Percentiles rank a stretch among this genome's conserved stretches.
Evolutionary conservation across 2,888 invertebrate genomes (phyloP).

Genomic region (Polymixis lichenea): DNA sequence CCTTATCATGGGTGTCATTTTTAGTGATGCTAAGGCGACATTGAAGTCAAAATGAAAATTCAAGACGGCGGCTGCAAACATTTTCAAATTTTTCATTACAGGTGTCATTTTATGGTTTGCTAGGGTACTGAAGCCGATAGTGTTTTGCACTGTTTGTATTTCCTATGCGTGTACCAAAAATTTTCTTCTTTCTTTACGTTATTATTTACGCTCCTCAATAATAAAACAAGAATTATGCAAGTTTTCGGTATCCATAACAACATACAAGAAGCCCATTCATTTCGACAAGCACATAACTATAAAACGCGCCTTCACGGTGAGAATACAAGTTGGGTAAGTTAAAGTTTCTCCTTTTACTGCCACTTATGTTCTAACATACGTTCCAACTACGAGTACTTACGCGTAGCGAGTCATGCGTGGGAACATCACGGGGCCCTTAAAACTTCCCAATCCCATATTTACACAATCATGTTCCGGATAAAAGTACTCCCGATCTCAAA

Average conservation of each 20-base stretch:
- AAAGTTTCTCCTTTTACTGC: conserved; percentile 49
- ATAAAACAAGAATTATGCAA: conserved; percentile 32
- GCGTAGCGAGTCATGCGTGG: conserved; percentile 34
- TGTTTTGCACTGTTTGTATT: no score
- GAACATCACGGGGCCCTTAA: conserved; percentile 19
- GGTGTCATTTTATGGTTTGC: no score
- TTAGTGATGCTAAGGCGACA: no score
- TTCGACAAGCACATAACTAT: conserved; percentile 37
- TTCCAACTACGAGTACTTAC: conserved; percentile 13
- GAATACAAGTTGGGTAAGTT: conserved; percentile 44
- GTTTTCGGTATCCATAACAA: conserved; percentile 25
- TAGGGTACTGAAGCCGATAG: no score
- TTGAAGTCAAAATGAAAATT: no score
- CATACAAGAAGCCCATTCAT: conserved; percentile 28
- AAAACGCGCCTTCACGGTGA: conserved; percentile 33
- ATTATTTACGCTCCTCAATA: conserved; percentile 8
- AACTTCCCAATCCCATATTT: conserved; percentile 32
- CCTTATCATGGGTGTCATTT: no score
- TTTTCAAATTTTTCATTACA: no score
- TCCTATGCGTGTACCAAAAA: no score
- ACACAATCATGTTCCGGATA: conserved; percentile 36
- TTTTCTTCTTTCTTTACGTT: neutral
- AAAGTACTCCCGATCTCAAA: conserved; percentile 46
- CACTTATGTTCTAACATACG: conserved; percentile 14
- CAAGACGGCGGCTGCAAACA: no score